Base-by-base conservation (phyloP, 35 echinoderm and acorn worm genomes). In the Hemicentrotus pulcherrimus region DNA sequence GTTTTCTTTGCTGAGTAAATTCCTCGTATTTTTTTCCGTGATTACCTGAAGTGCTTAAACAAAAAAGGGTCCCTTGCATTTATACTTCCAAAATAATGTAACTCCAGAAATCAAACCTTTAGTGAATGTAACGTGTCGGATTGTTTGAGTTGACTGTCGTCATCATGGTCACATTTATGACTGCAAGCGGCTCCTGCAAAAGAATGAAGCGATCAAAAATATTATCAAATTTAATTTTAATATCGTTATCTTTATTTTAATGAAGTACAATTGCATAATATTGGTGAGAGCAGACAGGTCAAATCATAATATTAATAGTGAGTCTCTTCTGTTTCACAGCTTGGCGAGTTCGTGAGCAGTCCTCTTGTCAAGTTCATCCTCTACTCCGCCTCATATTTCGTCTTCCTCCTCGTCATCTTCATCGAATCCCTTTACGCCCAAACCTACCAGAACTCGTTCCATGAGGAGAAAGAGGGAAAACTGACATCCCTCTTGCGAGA, bases 321-420 rank as follows among this genome's bases (percentile, higher is more conserved):
- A 22, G 7, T 78, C 65, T 1, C 7, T 78, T 78, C 19, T 78
- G 4, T 78, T n/a, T 28, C 24, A 13, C 9, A 90, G 88, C 46
- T 33, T 90, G 88, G 88, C 6, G 11, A 33, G 32, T 90, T 90
- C 88, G 91, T 93, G 22, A 94, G 96, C 46, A 97, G 92, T 47
- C 98, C 98, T 9, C 70, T 99, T 46, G 96, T 95, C 5, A 99
- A 99, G 92, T 99, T 99, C 61, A 95, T 97, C 24, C 96, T 94
- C 24, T 97, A 99, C 31, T 95, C 97, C 16, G 95, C 96, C 19
- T 95, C 97, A 15, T 97, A 99, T 85, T 50, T 99, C 33, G 91
- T 97, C 48, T 97, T 97, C 87, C 92, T 99, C 19, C 60, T 97
- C 61, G 46, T 97, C 33, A 92, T 99, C 61, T 99, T 99, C 94